phyloP scores from a whole-genome alignment of 2,888 invertebrate species.

The Leptopilina syphax region DNA sequence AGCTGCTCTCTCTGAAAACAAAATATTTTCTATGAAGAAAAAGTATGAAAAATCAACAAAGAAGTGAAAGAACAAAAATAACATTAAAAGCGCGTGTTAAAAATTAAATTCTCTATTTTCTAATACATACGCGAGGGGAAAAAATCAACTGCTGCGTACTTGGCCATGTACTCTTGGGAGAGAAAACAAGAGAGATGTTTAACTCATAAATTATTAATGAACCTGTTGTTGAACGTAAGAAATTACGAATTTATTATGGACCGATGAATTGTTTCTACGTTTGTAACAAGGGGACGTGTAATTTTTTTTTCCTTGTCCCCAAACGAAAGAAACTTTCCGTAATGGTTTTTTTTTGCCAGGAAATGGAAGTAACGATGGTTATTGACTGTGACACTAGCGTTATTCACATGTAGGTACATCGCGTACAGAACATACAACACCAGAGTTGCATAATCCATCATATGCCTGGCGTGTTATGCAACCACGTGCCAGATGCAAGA shows the following conservation, averaged over 20 bases:
- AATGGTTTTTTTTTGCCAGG: constrained; percentile 17
- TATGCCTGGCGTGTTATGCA: constrained; percentile 37
- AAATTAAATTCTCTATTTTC: constrained; percentile 3
- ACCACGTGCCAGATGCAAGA: constrained; percentile 31
- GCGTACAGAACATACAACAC: constrained; percentile 30
- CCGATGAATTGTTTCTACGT: constrained; percentile 31
- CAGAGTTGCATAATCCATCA: constrained; percentile 40
- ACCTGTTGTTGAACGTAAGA: constrained; percentile 21
- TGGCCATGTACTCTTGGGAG: constrained; percentile 2
- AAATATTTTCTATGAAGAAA: too few relatives aligned
- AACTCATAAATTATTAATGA: constrained; percentile 37
- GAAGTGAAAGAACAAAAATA: neutral
- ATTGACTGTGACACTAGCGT: constrained; percentile 40
- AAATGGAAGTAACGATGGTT: constrained; percentile 24
- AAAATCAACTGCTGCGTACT: constrained; percentile 10
- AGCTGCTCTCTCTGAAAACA: too few relatives aligned
- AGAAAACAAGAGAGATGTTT: neutral
- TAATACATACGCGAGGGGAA: neutral
- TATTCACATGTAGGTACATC: constrained; percentile 40
- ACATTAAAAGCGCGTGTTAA: neutral
- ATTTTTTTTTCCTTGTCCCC: neutral
- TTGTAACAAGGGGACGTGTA: constrained; percentile 6
- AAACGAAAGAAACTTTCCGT: neutral
- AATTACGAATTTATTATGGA: constrained; percentile 37
- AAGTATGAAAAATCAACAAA: too few relatives aligned